Base-by-base conservation (phyloP, 2,888 invertebrate species). In the Mylabris sibirica region DNA sequence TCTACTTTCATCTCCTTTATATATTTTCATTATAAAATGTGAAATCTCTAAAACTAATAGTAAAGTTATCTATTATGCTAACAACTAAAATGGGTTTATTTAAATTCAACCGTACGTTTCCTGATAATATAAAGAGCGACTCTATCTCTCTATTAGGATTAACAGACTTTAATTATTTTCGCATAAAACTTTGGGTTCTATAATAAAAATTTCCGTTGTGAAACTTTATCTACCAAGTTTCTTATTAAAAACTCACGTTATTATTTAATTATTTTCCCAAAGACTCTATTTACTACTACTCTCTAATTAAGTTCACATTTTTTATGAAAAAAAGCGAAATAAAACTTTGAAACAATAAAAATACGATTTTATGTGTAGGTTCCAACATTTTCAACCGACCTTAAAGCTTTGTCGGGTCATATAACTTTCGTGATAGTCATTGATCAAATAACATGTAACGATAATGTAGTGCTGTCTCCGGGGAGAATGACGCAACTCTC, bases 401-500 rank as follows among this genome's bases (percentile, higher is more conserved):
- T 44, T 14, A 22, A n/a, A 57, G 26, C 24, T n/a, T 22, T 26
- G 6, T 57, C 24, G 24, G 57, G 57, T 57, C 26, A 67, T 70
- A 65, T 59, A 67, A 44, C 41, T 66, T 62, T 62, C 57, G 9
- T 20, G 20, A 34, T 57, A 34, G 53, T 38, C 57, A 57, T 62
- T 66, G 66, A 66, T 66, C 66, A 62, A 61, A 53, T 49, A 57
- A 57, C 64, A 64, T 64, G 64, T 59, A 57, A 57, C 57, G 57
- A 68, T 68, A 68, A 68, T 69, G 66, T 59, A 63, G 69, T 38
- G 63, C 44, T 20, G 65, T 70, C 68, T 59, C 65, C 30, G 9
- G 68, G 65, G 68, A 66, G 11, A 20, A 60, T 63, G 65, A 70
- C 64, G 70, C 66, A 70, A 70, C 44, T 66, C 68, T 72, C 75